A percentile compares a stretch with the other conserved stretches of the same genome.
phyloP scores from a whole-genome alignment of 1,140 invertebrate genomes.

The Cyrtorhinus lividipennis region DNA sequence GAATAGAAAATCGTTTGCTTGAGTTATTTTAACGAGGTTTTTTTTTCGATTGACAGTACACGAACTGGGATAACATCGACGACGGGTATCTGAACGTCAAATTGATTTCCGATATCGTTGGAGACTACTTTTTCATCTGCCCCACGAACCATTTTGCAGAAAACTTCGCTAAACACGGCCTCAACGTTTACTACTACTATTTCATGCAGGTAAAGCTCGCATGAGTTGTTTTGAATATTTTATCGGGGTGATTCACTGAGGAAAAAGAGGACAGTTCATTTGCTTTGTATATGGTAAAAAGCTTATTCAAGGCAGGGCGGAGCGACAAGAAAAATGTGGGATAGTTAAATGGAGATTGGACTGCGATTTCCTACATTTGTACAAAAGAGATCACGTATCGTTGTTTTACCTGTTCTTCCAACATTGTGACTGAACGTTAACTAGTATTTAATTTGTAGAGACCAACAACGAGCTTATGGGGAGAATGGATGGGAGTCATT shows the following conservation, averaged over 20 bases:
- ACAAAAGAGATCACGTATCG: no score
- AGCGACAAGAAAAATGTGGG: no score
- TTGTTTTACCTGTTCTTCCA: no score
- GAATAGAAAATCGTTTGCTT: no score
- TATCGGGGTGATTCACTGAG: background rate
- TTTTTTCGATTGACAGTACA: constrained; percentile 56
- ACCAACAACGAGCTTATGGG: constrained; percentile 78
- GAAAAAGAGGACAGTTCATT: background rate
- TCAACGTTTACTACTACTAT: constrained; percentile 84
- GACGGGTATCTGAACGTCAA: constrained; percentile 68
- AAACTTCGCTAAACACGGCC: constrained; percentile 59
- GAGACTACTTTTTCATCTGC: constrained; percentile 89
- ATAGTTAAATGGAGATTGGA: no score
- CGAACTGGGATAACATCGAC: constrained; percentile 72
- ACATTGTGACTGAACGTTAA: no score
- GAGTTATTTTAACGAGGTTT: no score
- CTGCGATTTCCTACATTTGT: no score
- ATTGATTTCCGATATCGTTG: constrained; percentile 73
- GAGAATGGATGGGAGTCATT: constrained; percentile 94
- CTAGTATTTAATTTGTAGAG: no score
- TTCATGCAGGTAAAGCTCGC: constrained; percentile 64
- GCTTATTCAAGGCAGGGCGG: no score
- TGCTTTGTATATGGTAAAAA: no score
- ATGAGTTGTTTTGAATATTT: background rate
- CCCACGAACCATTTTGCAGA: constrained; percentile 80